A percentile compares a stretch with the other conserved stretches of the same genome.
phyloP scores from a whole-genome alignment of 2,888 invertebrate species.

The Bombylius major region DNA sequence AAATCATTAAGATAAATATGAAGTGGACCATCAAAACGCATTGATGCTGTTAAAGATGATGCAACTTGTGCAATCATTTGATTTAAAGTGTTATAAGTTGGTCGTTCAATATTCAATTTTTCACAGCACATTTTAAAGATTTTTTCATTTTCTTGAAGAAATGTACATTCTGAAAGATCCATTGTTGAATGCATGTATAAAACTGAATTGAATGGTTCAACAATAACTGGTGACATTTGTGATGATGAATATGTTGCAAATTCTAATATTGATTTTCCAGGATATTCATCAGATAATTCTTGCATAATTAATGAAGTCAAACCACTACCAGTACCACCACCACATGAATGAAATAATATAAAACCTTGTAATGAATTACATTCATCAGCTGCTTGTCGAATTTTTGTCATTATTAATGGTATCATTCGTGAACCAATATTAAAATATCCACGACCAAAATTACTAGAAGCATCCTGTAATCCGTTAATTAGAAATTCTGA shows the following conservation, averaged over 20 bases:
- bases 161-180: conserved; percentile 69
- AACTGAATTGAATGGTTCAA: conserved; percentile 77
- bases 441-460: conserved; percentile 79
- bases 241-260: conserved; percentile 87
- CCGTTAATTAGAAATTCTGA: conserved; percentile 79
- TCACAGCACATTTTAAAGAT: conserved; percentile 71
- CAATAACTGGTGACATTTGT: conserved; percentile 62
- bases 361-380: conserved; percentile 72
- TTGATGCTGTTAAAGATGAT: conserved; percentile 72
- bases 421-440: conserved; percentile 76
- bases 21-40: conserved; percentile 74
- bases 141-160: conserved; percentile 73
- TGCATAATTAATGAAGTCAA: conserved; percentile 83
- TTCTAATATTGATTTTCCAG: conserved; percentile 78
- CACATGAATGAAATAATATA: conserved; percentile 79
- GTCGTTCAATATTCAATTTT: conserved; percentile 64
- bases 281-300: conserved; percentile 71
- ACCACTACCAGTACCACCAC: conserved; percentile 77
- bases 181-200: conserved; percentile 74
- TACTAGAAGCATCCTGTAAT: conserved; percentile 79
- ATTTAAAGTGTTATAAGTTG: conserved; percentile 69
- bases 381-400: conserved; percentile 64
- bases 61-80: conserved; percentile 70
- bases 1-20: conserved; percentile 83
- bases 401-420: conserved; percentile 59